Base-by-base conservation (phyloP, 2,113 vertebrate species). In the Naja naja region DNA sequence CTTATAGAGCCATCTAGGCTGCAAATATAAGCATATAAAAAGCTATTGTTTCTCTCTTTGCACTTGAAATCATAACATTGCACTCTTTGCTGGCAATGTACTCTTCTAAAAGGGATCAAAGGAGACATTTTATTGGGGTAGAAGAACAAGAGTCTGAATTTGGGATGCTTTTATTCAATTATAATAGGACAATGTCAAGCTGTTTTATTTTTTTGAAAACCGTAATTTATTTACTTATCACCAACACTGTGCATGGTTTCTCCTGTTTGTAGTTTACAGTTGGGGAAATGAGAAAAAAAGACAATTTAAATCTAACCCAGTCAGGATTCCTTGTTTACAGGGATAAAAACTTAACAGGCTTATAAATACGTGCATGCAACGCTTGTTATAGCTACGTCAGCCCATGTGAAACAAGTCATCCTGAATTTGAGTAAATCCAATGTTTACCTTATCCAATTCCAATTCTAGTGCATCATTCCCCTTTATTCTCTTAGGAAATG, bases 11-110 rank as follows among this genome's bases (percentile, higher is more conserved):
- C 58, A 95, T 97, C 95, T 93, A 95, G 30, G 93, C 88, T 30
- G 93, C 89, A 96, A 93, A 96, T 96, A 95, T 92, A 54, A 96
- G 87, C 43, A 96, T 94, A 94, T 49, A 64, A 95, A 95, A 96
- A 95, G 95, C 94, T 96, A 96, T 96, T 97, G 95, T 94, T 97
- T 96, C 93, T 96, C 95, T 94, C 93, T 96, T 96, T 96, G 91
- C 92, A 94, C 93, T 95, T 94, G 96, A 94, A 96, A 94, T 95
- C 96, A 96, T 96, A 86, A 60, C 81, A 93, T 96, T 96, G 93
- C 94, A 85, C 90, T 94, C 88, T 94, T 94, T 95, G 92, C 94
- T 96, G 93, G 93, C 49, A 96, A 93, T 95, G 94, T 94, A 94
- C 94, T 92, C 89, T 93, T 95, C 60, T 95, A 97, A 93, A 58